Conservation (phyloP, 2,113 vertebrate species). For the Pantherophis guttatus region DNA sequence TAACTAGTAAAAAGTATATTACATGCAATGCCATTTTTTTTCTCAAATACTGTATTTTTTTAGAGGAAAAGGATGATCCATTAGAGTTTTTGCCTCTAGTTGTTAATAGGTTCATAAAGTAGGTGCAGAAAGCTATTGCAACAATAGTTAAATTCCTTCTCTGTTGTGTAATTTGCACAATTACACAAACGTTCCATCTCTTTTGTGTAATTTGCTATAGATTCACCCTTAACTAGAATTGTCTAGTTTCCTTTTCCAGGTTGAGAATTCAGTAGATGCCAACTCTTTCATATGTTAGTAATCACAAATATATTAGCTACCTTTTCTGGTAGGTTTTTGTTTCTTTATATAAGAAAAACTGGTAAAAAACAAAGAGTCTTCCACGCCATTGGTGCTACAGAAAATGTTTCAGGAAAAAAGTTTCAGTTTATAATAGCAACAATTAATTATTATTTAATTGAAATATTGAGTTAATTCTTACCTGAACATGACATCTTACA, state of each 20-base stretch:
- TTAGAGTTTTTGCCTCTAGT: not conserved
- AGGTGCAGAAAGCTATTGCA: not conserved
- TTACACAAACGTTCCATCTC: not conserved
- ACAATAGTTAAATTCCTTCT: not conserved
- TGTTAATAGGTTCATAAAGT: not conserved
- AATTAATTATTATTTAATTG: not conserved
- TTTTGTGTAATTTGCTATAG: not conserved
- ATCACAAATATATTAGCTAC: not conserved
- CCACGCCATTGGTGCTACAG: not conserved
- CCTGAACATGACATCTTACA: not conserved
- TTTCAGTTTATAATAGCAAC: not conserved
- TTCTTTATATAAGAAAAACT: not conserved
- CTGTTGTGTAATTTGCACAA: not conserved
- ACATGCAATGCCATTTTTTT: not conserved
- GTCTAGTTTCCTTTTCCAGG: not conserved
- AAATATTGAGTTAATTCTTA: not conserved
- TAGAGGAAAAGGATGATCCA: not conserved
- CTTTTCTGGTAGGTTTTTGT: not conserved
- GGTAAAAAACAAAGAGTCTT: not conserved
- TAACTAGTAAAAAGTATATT: not conserved
- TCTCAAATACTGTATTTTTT: not conserved
- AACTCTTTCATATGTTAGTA: not conserved
- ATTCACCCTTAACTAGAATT: not conserved
- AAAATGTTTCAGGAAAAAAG: not conserved
- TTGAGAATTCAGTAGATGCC: not conserved